A percentile compares a stretch with the other conserved stretches of the same genome.
phyloP scores from a whole-genome alignment of 1,140 invertebrate genomes.

The Drosophila santomea region DNA sequence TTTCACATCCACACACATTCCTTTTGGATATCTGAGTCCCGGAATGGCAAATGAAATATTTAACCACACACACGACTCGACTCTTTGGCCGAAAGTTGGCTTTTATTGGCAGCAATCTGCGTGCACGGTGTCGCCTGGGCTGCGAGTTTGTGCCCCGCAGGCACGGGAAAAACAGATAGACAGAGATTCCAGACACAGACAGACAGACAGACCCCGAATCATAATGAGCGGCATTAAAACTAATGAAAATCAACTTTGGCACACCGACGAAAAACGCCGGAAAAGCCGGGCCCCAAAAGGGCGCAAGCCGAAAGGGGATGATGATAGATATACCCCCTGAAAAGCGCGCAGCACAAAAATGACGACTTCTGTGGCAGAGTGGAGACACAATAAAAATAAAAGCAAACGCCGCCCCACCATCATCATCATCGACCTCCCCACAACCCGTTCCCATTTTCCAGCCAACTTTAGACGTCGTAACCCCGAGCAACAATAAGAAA shows the following conservation, averaged over 20 bases:
- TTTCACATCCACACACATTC: constrained; percentile 22
- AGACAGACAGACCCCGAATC: constrained; percentile 46
- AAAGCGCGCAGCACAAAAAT: constrained; percentile 72
- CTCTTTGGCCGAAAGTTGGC: constrained; percentile 33
- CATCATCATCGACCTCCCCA: constrained; percentile 18
- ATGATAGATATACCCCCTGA: constrained; percentile 34
- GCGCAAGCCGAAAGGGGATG: constrained; percentile 1
- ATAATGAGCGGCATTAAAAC: constrained; percentile 80
- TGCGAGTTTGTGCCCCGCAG: constrained; percentile 17
- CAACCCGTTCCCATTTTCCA: constrained; percentile 15
- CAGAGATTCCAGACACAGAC: constrained; percentile 46
- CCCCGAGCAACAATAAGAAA: constrained; percentile 71
- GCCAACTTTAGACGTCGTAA: constrained; percentile 38
- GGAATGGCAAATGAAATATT: constrained; percentile 39
- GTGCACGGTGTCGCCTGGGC: constrained; percentile 17
- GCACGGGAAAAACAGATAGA: constrained; percentile 23
- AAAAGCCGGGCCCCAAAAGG: constrained; percentile 2
- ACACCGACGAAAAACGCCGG: constrained; percentile 51
- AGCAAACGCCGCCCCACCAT: constrained; percentile 44
- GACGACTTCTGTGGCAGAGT: constrained; percentile 53
- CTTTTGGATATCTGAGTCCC: constrained; percentile 13
- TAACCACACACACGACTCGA: constrained; percentile 36
- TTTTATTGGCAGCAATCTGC: constrained; percentile 53
- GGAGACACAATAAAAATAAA: constrained; percentile 75
- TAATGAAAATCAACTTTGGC: constrained; percentile 81